Percentiles rank a stretch among this genome's conserved stretches.
Conservation (phyloP, 2,888 invertebrate species). For the Drosophila affinis region DNA sequence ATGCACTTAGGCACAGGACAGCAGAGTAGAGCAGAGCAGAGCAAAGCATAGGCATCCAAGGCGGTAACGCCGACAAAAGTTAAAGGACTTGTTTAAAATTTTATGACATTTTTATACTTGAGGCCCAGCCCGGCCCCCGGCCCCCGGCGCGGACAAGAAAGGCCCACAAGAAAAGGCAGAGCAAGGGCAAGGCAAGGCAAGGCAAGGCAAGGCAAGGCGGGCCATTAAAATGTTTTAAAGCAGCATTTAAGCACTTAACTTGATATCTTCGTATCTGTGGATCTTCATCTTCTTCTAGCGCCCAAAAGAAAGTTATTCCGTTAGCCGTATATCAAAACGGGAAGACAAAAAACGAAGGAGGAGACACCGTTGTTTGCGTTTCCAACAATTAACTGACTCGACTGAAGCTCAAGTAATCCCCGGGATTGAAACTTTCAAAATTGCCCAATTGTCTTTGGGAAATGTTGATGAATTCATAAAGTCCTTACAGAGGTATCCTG, state of each 20-base stretch:
- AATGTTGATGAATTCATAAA: slow-evolving; percentile 35
- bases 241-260: slow-evolving; percentile 74
- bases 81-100: slow-evolving; percentile 76
- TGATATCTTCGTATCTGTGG: slow-evolving; percentile 69
- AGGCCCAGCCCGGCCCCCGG: not conserved
- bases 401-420: slow-evolving; percentile 19
- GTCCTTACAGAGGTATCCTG: slow-evolving; percentile 6
- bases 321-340: slow-evolving; percentile 26
- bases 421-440: slow-evolving; percentile 23
- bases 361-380: slow-evolving; percentile 51
- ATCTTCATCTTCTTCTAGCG: slow-evolving; percentile 62
- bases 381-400: slow-evolving; percentile 63
- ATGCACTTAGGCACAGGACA: slow-evolving; percentile 47
- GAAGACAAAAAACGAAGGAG: not conserved
- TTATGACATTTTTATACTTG: slow-evolving; percentile 76
- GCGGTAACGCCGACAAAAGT: slow-evolving; percentile 27
- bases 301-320: slow-evolving; percentile 51
- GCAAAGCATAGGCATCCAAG: slow-evolving; percentile 2
- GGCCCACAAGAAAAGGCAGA: not conserved
- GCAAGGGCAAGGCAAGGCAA: not conserved
- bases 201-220: slow-evolving; percentile 13
- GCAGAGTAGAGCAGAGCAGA: not conserved
- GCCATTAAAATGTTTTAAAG: slow-evolving; percentile 77
- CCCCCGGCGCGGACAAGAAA: not conserved
- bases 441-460: slow-evolving; percentile 53